A percentile compares a stretch with the other conserved stretches of the same genome.
Evolutionary conservation across 2,888 invertebrate genomes (phyloP).

Genomic region (Noctua fimbriata): DNA sequence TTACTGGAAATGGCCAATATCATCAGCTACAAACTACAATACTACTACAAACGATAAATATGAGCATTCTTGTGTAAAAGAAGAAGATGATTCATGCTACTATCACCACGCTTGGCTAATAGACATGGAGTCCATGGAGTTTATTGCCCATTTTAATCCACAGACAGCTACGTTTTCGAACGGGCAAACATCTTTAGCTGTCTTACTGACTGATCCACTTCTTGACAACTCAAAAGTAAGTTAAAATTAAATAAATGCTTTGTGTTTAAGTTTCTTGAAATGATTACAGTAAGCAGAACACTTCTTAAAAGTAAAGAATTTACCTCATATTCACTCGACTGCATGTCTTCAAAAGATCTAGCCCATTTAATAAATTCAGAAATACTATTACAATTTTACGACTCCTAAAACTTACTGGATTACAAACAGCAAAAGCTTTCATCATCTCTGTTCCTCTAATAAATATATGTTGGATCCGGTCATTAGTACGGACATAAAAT

Average conservation of each 20-base stretch:
- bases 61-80: too few species aligned
- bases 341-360: neutral
- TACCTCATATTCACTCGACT: neutral
- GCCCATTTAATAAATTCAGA: conserved; percentile 13
- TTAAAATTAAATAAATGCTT: neutral
- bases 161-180: neutral
- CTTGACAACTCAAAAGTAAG: neutral
- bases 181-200: neutral
- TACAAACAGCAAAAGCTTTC: conserved; percentile 34
- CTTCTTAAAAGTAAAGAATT: neutral
- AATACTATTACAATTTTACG: conserved; percentile 17
- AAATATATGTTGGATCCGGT: conserved; percentile 27
- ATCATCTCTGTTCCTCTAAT: conserved; percentile 49
- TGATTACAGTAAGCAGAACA: neutral
- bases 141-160: neutral
- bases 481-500: too few species aligned
- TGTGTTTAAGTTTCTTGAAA: neutral
- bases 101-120: neutral
- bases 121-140: neutral
- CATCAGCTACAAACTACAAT: neutral
- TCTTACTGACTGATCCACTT: neutral
- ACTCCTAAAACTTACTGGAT: conserved; percentile 40
- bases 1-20: neutral
- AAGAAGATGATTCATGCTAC: neutral
- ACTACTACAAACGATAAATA: neutral